Percentiles rank a stretch among this genome's conserved stretches.
phyloP scores from a whole-genome alignment of 2,888 invertebrate genomes.

The Melieria omissa region DNA sequence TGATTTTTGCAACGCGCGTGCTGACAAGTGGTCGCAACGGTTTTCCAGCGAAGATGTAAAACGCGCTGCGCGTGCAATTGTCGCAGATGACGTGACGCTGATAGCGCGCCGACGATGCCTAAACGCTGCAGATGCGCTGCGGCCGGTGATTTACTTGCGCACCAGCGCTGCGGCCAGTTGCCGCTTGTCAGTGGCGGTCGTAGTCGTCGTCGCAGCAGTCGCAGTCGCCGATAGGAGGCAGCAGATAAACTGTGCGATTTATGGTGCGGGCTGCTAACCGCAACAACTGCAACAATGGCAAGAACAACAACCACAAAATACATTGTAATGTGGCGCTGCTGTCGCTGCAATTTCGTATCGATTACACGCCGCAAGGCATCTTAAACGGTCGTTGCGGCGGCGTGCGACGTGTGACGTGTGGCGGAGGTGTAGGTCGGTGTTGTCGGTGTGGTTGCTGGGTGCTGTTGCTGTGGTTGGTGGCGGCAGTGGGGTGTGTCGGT shows the following conservation, averaged over 20 bases:
- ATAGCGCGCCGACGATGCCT: conserved; percentile 34
- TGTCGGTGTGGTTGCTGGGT: background rate
- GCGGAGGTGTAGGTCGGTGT: no score
- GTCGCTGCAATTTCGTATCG: conserved; percentile 43
- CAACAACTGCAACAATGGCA: conserved; percentile 14
- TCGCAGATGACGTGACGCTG: conserved; percentile 44
- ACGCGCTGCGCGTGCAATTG: conserved; percentile 27
- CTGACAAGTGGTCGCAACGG: conserved; percentile 25
- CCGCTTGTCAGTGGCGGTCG: background rate
- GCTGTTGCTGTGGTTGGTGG: background rate
- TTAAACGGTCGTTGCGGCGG: conserved; percentile 42
- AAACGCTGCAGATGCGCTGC: no score
- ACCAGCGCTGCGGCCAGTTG: background rate
- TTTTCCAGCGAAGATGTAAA: conserved; percentile 32
- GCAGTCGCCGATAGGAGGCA: conserved; percentile 35
- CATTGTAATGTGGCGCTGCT: conserved; percentile 25
- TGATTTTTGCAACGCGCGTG: background rate
- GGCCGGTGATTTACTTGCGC: background rate
- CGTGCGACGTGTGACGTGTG: no score
- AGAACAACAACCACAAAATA: conserved; percentile 35
- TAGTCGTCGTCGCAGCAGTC: conserved; percentile 26
- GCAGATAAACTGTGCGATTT: conserved; percentile 44
- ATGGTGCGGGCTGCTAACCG: conserved; percentile 27
- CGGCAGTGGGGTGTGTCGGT: background rate
- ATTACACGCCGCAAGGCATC: conserved; percentile 47